These are phyloP conservation scores for Epirrhoe alternata DNA, from an alignment of 2,888 invertebrate genomes.

Conservation along the genomic window DNA sequence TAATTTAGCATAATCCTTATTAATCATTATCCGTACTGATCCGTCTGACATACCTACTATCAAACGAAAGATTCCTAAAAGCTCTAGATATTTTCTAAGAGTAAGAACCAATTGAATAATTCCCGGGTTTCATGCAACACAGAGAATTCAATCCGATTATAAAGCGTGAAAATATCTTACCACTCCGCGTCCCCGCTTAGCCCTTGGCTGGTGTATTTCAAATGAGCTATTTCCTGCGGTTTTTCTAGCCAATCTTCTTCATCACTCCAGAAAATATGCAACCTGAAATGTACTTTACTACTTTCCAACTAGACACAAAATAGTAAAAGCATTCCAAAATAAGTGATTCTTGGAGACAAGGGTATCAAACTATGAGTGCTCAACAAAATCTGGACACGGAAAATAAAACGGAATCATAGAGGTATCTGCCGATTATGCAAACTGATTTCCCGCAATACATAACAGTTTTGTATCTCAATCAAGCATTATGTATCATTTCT, in stretches of 20 bases:
- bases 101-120: slow-evolving; percentile 18
- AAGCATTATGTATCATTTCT: too few species aligned
- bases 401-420: background rate
- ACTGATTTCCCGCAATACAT: too few species aligned
- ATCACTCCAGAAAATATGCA: slow-evolving; percentile 35
- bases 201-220: slow-evolving; percentile 69
- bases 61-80: too few species aligned
- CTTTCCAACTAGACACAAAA: background rate
- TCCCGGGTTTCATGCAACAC: slow-evolving; percentile 21
- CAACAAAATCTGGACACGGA: background rate
- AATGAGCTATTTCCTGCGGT: slow-evolving; percentile 73
- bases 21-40: too few species aligned
- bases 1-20: too few species aligned
- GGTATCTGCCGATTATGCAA: too few species aligned
- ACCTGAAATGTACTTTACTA: slow-evolving; percentile 8
- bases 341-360: background rate
- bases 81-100: background rate
- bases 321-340: background rate
- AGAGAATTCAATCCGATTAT: slow-evolving; percentile 51
- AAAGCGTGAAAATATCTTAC: slow-evolving; percentile 59
- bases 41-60: too few species aligned
- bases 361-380: background rate
- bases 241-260: slow-evolving; percentile 57
- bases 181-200: slow-evolving; percentile 62
- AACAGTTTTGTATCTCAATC: too few species aligned